Evolutionary conservation across 2,888 invertebrate species (phyloP), one percentile per base, ranked within the genome.

Genomic region (Argyresthia albistria): DNA sequence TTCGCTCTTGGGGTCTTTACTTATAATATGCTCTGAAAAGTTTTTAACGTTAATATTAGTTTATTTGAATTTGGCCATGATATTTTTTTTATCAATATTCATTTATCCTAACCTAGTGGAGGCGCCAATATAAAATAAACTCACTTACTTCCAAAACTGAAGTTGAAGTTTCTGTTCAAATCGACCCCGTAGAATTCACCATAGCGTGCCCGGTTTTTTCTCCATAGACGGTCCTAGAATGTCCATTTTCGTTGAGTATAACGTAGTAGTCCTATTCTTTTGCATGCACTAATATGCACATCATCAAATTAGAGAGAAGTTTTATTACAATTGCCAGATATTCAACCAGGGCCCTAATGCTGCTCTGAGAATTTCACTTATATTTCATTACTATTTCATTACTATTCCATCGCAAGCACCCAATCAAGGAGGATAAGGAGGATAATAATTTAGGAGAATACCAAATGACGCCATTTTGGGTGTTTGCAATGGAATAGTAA

Each of bases 151-250:
- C 88, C 83, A 79, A 90, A 90, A 62, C 72, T 80, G 59, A 88
- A 84, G 51, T 76, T 88, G 75, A 90, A 92, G 69, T 92, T 92
- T 59, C 91, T 81, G 64, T 92, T 91, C 10, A 91, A 87, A 73
- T 92, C 90, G 3, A 89, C 89, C 1, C 92, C 92, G 11, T 63
- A 62, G 52, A 84, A 87, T 8, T 54, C 47, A 0, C 61, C 0
- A 70, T 15, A 49, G 8, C 2, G 54, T 0, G 61, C 73, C 55
- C 91, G 80, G 11, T 91, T 92, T 68, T 92, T 92, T 50, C 90
- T 80, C 92, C 92, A 93, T 57, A 92, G 57, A 0, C 92, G 90
- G 67, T 92, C 83, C 88, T 88, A 53, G 8, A 61, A 56, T 54
- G 47, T 35, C 54, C 43, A n/a, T 14, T 52, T 54, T 43, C 12